Evolutionary conservation across 2,113 vertebrate species (phyloP).

Genomic region (Spheniscus mendiculus): DNA sequence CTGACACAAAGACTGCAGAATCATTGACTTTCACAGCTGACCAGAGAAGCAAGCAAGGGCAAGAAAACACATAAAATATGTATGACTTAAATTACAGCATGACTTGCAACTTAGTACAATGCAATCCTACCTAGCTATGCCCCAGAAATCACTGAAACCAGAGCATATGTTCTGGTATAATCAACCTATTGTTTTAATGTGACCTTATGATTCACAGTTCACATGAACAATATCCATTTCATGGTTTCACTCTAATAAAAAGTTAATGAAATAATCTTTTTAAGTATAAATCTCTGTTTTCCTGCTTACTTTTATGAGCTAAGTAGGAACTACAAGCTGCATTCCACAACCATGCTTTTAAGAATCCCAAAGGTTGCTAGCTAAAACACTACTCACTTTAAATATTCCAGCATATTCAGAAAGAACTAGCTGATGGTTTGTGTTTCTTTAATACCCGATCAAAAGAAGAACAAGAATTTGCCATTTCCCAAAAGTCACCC

Average conservation of each 20-base stretch:
- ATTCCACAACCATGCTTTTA: neutral
- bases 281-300: neutral
- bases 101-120: slow-evolving; percentile 30
- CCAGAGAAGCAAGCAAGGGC: slow-evolving; percentile 20
- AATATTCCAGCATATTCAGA: neutral
- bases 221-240: neutral
- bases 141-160: neutral
- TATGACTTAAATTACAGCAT: slow-evolving; percentile 3
- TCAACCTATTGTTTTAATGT: neutral
- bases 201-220: neutral
- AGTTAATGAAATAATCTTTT: neutral
- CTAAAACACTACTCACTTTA: neutral
- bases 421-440: neutral
- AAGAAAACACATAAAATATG: neutral
- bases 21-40: slow-evolving; percentile 26
- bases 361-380: neutral
- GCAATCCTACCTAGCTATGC: neutral
- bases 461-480: neutral
- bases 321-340: neutral
- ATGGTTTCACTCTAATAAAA: neutral
- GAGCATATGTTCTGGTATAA: neutral
- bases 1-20: neutral
- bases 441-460: neutral
- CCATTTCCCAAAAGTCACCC: neutral
- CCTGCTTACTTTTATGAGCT: neutral